Evolutionary conservation across 2,113 vertebrate genomes (phyloP), one percentile per base, ranked within the genome.

Genomic region (Semnornis frantzii): DNA sequence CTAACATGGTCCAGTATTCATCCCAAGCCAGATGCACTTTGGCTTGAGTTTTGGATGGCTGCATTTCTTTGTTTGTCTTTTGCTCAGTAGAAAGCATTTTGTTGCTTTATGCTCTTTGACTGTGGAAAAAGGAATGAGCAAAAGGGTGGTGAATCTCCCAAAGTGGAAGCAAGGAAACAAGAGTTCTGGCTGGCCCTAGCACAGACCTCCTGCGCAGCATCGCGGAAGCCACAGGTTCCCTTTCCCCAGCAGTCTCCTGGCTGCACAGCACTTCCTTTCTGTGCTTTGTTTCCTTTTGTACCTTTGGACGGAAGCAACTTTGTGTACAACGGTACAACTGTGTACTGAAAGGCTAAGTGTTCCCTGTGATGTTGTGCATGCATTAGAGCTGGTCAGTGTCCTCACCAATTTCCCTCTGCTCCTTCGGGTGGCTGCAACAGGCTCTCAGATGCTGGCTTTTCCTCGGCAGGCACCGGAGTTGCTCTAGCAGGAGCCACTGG

Each of bases 51-150:
- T 88, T 94, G 92, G 93, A 92, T 96, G 92, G 88, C 44, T 95
- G 96, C 85, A 44, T 94, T 75, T 88, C 93, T 93, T 96, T 96
- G 79, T 92, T 96, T 96, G 82, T 92, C 85, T 88, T 93, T 86
- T 94, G 85, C 96, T 88, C 23, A 12, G 62, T 16, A 89, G 82
- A 96, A 96, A 65, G 93, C 93, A 80, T 85, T 96, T 69, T 86
- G 58, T 34, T 63, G 81, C 70, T 90, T 95, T 75, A 89, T 44
- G 66, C 59, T 82, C 81, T 87, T 84, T 90, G 76, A 92, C 31
- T 48, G 54, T 59, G 74, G 30, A 81, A 87, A 91, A 81, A 62
- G 54, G 68, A 82, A 82, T 5, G 46, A 59, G 87, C 68, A 55
- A 78, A 90, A 82, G 71, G 46, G 64, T 73, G 82, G 78, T 25